A percentile compares a stretch with the other conserved stretches of the same genome.
Evolutionary conservation across 2,888 invertebrate species (phyloP).

Genomic region (Iselma pallidipennis): DNA sequence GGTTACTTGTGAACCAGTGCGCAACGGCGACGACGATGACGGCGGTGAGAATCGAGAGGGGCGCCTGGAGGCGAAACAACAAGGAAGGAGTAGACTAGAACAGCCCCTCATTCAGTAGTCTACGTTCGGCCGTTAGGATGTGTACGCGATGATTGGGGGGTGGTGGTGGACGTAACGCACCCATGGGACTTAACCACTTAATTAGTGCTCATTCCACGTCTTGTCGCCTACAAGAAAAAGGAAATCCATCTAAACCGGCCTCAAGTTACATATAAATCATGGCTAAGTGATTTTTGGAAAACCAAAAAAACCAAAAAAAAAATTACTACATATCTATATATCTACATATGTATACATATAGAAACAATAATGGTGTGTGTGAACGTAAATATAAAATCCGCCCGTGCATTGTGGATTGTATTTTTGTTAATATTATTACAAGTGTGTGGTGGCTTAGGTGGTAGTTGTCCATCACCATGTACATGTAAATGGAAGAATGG

Average conservation of each 20-base stretch:
- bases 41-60: conserved; percentile 49
- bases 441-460: conserved; percentile 57
- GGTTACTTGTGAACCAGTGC: conserved; percentile 56
- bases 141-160: conserved; percentile 53
- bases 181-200: conserved; percentile 19
- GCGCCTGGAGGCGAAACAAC: conserved; percentile 55
- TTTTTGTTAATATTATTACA: conserved; percentile 27
- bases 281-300: background rate
- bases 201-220: conserved; percentile 42
- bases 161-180: conserved; percentile 10
- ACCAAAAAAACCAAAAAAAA: background rate
- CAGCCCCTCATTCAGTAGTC: conserved; percentile 54
- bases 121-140: conserved; percentile 57
- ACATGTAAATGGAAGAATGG: conserved; percentile 94
- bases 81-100: conserved; percentile 51
- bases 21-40: conserved; percentile 48
- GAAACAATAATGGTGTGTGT: conserved; percentile 10
- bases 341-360: too few relatives aligned
- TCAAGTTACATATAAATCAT: too few relatives aligned
- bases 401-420: conserved; percentile 15
- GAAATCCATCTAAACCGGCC: too few relatives aligned
- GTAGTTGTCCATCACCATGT: conserved; percentile 76
- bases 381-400: conserved; percentile 1
- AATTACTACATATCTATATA: too few relatives aligned
- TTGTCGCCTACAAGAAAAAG: background rate